phyloP scores from a whole-genome alignment of 2,888 invertebrate species.

The Drosophila pseudotalamancana region DNA sequence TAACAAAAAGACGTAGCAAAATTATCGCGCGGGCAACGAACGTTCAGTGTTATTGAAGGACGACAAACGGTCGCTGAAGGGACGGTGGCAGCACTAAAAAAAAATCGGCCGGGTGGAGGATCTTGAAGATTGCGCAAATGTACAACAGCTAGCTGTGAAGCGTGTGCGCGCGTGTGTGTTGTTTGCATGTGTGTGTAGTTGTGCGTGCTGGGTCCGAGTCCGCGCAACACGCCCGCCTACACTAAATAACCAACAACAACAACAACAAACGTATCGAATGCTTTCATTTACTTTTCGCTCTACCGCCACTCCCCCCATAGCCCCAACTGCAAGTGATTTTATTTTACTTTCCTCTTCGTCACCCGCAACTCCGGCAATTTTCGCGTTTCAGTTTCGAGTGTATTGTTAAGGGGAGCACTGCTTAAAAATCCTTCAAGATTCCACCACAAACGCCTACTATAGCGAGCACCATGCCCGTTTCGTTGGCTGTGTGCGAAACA shows the following conservation, averaged over 20 bases:
- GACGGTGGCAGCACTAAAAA: constrained; percentile 19
- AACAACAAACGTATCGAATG: constrained; percentile 40
- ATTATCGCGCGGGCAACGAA: constrained; percentile 61
- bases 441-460: constrained; percentile 79
- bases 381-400: constrained; percentile 30
- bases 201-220: constrained; percentile 27
- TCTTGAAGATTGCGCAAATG: constrained; percentile 57
- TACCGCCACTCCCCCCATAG: constrained; percentile 12
- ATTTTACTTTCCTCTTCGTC: constrained; percentile 20
- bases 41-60: constrained; percentile 58
- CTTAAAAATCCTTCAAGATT: constrained; percentile 74
- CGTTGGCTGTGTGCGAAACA: constrained; percentile 83
- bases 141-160: constrained; percentile 50
- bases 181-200: constrained; percentile 19
- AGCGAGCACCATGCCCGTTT: constrained; percentile 82
- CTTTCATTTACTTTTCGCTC: constrained; percentile 41
- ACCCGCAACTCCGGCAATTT: constrained; percentile 14
- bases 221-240: constrained; percentile 56
- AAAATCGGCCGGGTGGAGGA: constrained; percentile 32
- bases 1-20: constrained; percentile 33
- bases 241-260: constrained; percentile 14
- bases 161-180: constrained; percentile 31
- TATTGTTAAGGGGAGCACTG: constrained; percentile 5
- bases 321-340: constrained; percentile 12
- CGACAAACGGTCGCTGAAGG: constrained; percentile 46